Evolutionary conservation across 2,888 invertebrate species (phyloP).

Genomic region (Chymomyza fuscimana): DNA sequence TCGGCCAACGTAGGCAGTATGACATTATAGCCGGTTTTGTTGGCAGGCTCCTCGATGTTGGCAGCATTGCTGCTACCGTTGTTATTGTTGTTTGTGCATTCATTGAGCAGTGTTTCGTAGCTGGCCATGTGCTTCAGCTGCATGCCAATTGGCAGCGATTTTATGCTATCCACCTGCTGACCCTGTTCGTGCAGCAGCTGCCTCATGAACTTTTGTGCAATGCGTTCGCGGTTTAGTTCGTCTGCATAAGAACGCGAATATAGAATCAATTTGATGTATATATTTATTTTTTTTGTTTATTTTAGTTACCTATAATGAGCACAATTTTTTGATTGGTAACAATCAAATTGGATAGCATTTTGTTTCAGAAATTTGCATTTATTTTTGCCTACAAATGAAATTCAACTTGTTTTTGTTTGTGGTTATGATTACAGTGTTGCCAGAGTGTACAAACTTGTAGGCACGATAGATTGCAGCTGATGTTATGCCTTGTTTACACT

Average conservation of each 20-base stretch:
- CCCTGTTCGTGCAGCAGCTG: constrained; percentile 74
- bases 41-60: constrained; percentile 19
- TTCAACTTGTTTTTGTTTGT: constrained; percentile 35
- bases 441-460: not conserved
- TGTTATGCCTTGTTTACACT: not conserved
- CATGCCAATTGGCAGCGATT: constrained; percentile 54
- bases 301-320: constrained; percentile 75
- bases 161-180: constrained; percentile 58
- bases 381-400: constrained; percentile 30
- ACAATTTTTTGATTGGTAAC: constrained; percentile 75
- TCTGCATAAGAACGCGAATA: constrained; percentile 55
- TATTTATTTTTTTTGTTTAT: not conserved
- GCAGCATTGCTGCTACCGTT: constrained; percentile 27
- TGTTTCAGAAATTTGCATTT: constrained; percentile 41
- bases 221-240: constrained; percentile 75
- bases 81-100: constrained; percentile 45
- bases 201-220: constrained; percentile 69
- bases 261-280: not conserved
- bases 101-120: constrained; percentile 54
- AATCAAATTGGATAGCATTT: constrained; percentile 76
- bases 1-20: constrained; percentile 75
- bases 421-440: constrained; percentile 19
- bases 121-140: constrained; percentile 50
- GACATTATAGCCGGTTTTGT: constrained; percentile 61
- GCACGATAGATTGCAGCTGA: not conserved